Evolutionary conservation across 1,140 invertebrate genomes (phyloP).

Genomic region (Magallana angulata): DNA sequence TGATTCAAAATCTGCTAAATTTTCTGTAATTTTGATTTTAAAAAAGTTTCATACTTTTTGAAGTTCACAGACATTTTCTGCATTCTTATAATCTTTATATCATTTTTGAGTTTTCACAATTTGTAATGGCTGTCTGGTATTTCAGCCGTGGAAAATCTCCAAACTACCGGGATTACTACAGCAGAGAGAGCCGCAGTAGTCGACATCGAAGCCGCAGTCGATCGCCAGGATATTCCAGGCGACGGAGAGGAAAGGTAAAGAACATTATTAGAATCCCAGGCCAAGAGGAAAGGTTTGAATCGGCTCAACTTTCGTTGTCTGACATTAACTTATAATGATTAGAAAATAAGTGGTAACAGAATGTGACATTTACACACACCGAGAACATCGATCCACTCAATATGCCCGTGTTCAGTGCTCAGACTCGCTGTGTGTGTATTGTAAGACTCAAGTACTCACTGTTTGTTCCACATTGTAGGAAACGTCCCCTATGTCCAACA

Average conservation of each 20-base stretch:
- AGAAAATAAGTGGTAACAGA: neutral
- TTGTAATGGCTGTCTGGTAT: neutral
- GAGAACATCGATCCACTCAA: too few species aligned
- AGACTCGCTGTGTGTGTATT: neutral
- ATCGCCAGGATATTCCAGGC: constrained; percentile 34
- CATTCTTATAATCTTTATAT: neutral
- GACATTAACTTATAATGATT: too few species aligned
- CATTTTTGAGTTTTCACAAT: too few species aligned
- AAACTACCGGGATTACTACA: constrained; percentile 15
- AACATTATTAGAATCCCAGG: neutral
- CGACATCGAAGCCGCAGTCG: constrained; percentile 29
- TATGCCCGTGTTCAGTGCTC: too few species aligned
- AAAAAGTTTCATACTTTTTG: neutral
- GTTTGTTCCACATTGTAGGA: constrained; percentile 45
- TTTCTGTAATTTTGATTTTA: too few species aligned
- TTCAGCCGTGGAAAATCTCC: constrained; percentile 32
- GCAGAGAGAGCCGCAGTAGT: neutral
- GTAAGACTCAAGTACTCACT: neutral
- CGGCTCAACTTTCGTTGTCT: too few species aligned
- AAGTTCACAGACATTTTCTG: neutral
- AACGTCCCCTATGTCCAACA: constrained; percentile 81
- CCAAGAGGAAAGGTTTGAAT: too few species aligned
- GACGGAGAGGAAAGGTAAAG: neutral
- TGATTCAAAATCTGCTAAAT: too few species aligned
- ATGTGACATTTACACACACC: neutral